Conservation (phyloP, 2,888 invertebrate genomes). For the Chesias legatella region DNA sequence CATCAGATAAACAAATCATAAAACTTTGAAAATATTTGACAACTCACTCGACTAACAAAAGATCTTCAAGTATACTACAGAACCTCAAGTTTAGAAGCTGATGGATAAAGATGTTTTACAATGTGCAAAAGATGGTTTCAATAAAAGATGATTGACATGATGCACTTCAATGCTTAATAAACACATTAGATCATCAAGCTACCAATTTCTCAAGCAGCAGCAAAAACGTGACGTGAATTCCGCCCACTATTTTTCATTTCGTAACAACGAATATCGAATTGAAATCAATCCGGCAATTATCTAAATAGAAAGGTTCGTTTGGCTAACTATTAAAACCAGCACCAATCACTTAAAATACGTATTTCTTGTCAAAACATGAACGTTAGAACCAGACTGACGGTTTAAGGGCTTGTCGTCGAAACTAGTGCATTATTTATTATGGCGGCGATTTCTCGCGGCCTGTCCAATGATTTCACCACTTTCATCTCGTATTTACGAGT, state of each 20-base stretch:
- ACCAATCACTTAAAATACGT: slow-evolving; percentile 37
- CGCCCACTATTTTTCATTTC: slow-evolving; percentile 15
- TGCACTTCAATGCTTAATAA: too few species aligned
- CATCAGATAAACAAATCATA: slow-evolving; percentile 21
- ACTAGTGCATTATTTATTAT: slow-evolving; percentile 78
- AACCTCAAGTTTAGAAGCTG: too few species aligned
- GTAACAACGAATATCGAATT: slow-evolving; percentile 11
- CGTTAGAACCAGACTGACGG: slow-evolving; percentile 54
- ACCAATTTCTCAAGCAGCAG: slow-evolving; percentile 6
- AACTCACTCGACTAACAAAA: slow-evolving; percentile 5
- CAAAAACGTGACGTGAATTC: slow-evolving; percentile 9
- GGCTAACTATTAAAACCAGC: slow-evolving; percentile 17
- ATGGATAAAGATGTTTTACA: too few species aligned
- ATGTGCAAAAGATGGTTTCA: too few species aligned
- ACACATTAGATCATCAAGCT: too few species aligned
- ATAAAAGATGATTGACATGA: too few species aligned
- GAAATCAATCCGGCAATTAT: slow-evolving; percentile 23
- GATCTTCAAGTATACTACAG: too few species aligned
- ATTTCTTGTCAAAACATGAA: slow-evolving; percentile 45
- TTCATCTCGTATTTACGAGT: slow-evolving; percentile 69
- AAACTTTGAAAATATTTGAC: slow-evolving; percentile 5
- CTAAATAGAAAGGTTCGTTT: slow-evolving; percentile 21
- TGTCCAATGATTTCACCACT: slow-evolving; percentile 73
- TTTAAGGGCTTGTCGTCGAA: slow-evolving; percentile 64
- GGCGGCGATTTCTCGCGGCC: slow-evolving; percentile 68